Conservation (phyloP, 1,140 invertebrate species). For the Lepidostoma basale region DNA sequence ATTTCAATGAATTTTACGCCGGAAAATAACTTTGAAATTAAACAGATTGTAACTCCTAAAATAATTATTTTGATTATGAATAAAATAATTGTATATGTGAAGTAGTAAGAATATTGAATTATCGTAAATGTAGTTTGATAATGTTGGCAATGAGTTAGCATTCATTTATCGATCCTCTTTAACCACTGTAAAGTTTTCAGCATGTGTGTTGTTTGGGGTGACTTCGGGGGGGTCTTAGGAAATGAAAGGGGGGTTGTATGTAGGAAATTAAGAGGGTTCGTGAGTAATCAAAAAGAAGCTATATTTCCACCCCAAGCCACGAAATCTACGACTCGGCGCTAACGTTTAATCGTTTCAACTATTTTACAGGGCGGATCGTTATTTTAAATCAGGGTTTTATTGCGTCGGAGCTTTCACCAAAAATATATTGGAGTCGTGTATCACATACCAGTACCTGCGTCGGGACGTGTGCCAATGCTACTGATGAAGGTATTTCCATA, state of each 20-base stretch:
- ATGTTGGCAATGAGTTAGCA: constrained; percentile 1
- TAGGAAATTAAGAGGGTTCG: constrained; percentile 47
- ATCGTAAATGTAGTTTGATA: background rate
- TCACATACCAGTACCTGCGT: no score
- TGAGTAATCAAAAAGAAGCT: constrained; percentile 47
- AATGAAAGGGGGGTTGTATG: constrained; percentile 26
- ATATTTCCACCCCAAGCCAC: constrained; percentile 35
- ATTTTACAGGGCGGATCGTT: constrained; percentile 28
- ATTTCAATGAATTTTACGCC: no score
- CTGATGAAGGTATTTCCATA: no score
- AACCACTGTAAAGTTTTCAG: constrained; percentile 45
- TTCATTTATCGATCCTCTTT: constrained; percentile 44
- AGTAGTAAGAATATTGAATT: no score
- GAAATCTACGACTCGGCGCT: constrained; percentile 17
- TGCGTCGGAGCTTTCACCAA: constrained; percentile 13
- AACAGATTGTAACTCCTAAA: no score
- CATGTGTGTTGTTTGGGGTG: constrained; percentile 43
- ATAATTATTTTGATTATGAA: no score
- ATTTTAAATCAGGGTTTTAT: constrained; percentile 29
- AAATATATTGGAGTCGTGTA: constrained; percentile 10
- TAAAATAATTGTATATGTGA: no score
- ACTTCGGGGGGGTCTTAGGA: constrained; percentile 5
- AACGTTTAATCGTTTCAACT: constrained; percentile 34
- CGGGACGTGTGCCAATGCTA: no score
- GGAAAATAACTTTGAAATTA: no score